Evolutionary conservation across 1,140 invertebrate species (phyloP).

Genomic region (Trichonephila clavata): DNA sequence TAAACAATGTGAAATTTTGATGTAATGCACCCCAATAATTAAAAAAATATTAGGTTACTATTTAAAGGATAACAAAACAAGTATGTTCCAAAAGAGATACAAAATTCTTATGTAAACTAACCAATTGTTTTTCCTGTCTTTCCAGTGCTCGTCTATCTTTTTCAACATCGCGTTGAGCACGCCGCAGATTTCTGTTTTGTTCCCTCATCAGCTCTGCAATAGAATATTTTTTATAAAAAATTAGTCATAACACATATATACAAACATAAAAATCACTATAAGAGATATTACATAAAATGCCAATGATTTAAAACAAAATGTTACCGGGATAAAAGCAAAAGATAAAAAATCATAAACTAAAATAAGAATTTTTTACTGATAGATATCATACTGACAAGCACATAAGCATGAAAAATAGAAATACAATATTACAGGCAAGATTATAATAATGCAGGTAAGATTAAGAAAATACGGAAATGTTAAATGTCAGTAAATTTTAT

Average conservation of each 20-base stretch:
- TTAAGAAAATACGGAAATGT: not conserved
- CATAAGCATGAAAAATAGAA: too few relatives aligned
- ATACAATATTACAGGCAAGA: too few relatives aligned
- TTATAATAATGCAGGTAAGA: too few relatives aligned
- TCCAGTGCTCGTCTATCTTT: constrained; percentile 90
- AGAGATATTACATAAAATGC: too few relatives aligned
- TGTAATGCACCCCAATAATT: too few relatives aligned
- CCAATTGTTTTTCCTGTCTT: constrained; percentile 93
- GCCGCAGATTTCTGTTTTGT: constrained; percentile 89
- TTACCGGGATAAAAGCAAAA: not conserved
- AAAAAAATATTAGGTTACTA: too few relatives aligned
- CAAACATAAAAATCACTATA: constrained; percentile 60
- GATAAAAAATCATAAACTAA: not conserved
- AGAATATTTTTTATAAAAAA: too few relatives aligned
- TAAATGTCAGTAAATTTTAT: not conserved
- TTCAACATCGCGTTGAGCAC: constrained; percentile 91
- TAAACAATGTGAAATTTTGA: too few relatives aligned
- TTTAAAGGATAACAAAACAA: too few relatives aligned
- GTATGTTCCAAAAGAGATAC: not conserved
- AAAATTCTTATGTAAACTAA: constrained; percentile 80
- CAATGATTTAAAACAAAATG: not conserved
- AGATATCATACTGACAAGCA: too few relatives aligned
- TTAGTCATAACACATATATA: too few relatives aligned
- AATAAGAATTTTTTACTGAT: not conserved
- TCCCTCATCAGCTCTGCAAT: constrained; percentile 89